Base-by-base conservation (phyloP, 2,888 invertebrate species). In the Lissonota sp. region DNA sequence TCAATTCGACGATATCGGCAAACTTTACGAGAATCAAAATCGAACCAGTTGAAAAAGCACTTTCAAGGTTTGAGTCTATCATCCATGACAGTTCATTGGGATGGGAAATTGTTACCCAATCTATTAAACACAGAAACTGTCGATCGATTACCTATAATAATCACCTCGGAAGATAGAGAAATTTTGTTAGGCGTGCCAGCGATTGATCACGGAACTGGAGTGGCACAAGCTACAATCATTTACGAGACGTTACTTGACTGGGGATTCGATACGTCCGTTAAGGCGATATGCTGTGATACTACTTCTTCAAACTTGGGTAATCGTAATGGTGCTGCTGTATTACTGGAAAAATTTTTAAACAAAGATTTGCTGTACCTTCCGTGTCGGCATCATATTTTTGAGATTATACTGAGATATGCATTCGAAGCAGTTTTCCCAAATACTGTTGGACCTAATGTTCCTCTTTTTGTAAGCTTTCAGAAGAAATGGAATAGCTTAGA, bases 221-320 rank as follows among this genome's bases (percentile, higher is more conserved):
- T 37, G 44, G 63, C 63, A 42, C 63, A 63, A 63, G n/a, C 63
- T 16, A 63, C n/a, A 39, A 63, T 63, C 39, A 40, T 63, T 63
- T 42, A 63, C 40, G 63, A 63, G 16, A 63, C 58, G 14, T 57
- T 71, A 26, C 71, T 71, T 60, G 71, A 71, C 40, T 58, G 71
- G 58, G 71, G 71, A 71, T 51, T 73, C 4, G 49, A 63, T 14
- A 58, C 14, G 26, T 51, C 26, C n/a, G 73, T 73, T 37, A 51
- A 63, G 51, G 63, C 72, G 5, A 49, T 73, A 63, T 73, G 39
- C 14, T 73, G 72, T 53, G 49, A 63, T 46, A 73, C 72, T n/a
- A 73, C 72, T 26, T 12, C 62, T 63, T 62, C 62, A 4, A 63
- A 73, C 42, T 60, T 71, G 12, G 16, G 60, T 14, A 73, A 62